A percentile compares a stretch with the other conserved stretches of the same genome.
phyloP scores from a whole-genome alignment of 1,140 invertebrate species.

The Lepeophtheirus salmonis region DNA sequence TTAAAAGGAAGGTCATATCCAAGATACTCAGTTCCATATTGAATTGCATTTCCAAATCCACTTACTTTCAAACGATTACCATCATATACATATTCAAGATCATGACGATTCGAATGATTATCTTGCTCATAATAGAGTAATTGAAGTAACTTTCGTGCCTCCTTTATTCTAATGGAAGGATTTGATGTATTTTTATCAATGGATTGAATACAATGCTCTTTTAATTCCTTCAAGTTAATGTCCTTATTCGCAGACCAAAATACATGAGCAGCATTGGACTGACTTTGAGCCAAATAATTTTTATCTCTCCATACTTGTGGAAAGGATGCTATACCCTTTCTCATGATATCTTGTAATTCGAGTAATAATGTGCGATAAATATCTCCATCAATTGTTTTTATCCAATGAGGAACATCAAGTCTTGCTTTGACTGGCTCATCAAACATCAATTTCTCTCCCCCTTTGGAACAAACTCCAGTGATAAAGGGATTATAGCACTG shows the following conservation, averaged over 20 bases:
- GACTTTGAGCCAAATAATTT: background rate
- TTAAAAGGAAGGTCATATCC: background rate
- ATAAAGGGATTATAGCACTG: constrained; percentile 12
- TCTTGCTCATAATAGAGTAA: background rate
- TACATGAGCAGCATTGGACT: background rate
- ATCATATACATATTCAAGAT: background rate
- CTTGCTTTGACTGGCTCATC: constrained; percentile 2
- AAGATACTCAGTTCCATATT: background rate
- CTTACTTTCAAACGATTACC: background rate
- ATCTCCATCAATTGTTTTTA: constrained; percentile 7
- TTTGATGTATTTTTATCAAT: background rate
- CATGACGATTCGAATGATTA: background rate
- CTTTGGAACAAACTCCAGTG: background rate
- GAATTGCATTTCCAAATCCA: background rate
- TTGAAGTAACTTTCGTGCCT: background rate
- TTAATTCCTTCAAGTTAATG: background rate
- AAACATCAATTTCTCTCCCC: background rate
- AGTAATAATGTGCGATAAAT: background rate
- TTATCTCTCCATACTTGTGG: background rate
- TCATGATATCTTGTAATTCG: constrained; percentile 10
- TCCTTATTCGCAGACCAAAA: background rate
- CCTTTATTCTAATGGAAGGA: background rate
- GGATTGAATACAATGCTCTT: background rate
- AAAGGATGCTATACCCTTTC: background rate
- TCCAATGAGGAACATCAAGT: background rate